Evolutionary conservation across 92 coral and sea anemone genomes (phyloP).

Genomic region (Epizoanthus illoricatus): DNA sequence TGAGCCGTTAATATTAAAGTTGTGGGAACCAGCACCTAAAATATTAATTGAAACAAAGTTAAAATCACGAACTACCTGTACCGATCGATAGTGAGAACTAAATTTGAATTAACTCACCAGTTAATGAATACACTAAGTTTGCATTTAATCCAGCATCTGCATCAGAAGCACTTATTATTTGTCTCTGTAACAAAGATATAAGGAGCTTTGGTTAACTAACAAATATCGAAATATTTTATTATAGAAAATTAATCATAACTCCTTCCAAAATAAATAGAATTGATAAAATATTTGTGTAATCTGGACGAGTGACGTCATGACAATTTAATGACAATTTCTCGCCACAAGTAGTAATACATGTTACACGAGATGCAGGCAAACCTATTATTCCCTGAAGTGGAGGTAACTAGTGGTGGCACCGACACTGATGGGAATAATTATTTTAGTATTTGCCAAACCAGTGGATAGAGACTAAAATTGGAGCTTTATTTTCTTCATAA

Average conservation of each 20-base stretch:
- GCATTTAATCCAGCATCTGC: constrained; percentile 66
- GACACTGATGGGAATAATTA: too few relatives aligned
- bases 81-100: neutral
- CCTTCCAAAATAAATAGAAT: too few relatives aligned
- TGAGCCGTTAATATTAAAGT: constrained; percentile 64
- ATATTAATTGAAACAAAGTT: neutral
- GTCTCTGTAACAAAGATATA: constrained; percentile 39
- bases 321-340: too few relatives aligned
- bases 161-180: constrained; percentile 65
- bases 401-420: too few relatives aligned
- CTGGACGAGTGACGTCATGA: too few relatives aligned
- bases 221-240: neutral
- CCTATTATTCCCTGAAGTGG: too few relatives aligned
- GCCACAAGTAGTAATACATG: too few relatives aligned
- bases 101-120: constrained; percentile 44
- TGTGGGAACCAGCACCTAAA: constrained; percentile 64
- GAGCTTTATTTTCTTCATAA: too few relatives aligned
- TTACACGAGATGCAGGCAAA: too few relatives aligned
- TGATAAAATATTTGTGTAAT: too few relatives aligned
- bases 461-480: too few relatives aligned
- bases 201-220: neutral
- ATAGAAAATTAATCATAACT: neutral
- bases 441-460: too few relatives aligned
- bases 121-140: constrained; percentile 46
- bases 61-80: neutral